Conservation (phyloP, 2,888 invertebrate species). For the Agelastica alni region DNA sequence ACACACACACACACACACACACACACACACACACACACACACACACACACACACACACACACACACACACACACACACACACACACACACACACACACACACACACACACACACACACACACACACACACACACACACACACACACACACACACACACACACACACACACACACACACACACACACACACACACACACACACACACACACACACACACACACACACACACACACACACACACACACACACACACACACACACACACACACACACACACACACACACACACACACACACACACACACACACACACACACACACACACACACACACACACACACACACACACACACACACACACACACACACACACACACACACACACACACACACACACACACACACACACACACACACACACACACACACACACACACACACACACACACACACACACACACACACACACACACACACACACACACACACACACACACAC, state of each 20-base stretch:
- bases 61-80: constrained; percentile 4
- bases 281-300: constrained; percentile 6
- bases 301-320: constrained; percentile 8
- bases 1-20: constrained; percentile 6
- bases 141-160: constrained; percentile 5
- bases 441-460: constrained; percentile 9
- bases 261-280: constrained; percentile 8
- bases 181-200: constrained; percentile 5
- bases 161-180: constrained; percentile 4
- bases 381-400: constrained; percentile 8
- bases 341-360: constrained; percentile 6
- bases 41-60: constrained; percentile 8
- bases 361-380: constrained; percentile 8
- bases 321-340: constrained; percentile 8
- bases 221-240: constrained; percentile 5
- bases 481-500: constrained; percentile 7
- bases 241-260: constrained; percentile 5
- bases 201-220: constrained; percentile 6
- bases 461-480: constrained; percentile 9
- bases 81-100: constrained; percentile 7
- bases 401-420: constrained; percentile 8
- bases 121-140: constrained; percentile 6
- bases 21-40: constrained; percentile 10
- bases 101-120: constrained; percentile 7
- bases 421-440: constrained; percentile 9